Conservation (phyloP, 1,140 invertebrate species). For the Phocides pigmalion region DNA sequence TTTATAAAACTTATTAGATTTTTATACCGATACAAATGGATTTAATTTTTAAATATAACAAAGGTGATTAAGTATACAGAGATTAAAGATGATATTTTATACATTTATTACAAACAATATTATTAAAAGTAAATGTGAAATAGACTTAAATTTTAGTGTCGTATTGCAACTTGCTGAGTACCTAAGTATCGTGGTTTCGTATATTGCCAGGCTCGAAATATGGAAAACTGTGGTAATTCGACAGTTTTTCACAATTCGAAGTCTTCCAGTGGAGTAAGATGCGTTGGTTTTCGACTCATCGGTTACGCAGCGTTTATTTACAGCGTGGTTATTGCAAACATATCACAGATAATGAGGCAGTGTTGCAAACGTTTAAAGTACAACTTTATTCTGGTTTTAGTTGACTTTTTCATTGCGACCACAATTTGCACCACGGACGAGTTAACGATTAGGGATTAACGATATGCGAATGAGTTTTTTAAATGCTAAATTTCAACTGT, state of each 20-base stretch:
- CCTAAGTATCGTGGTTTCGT: constrained; percentile 59
- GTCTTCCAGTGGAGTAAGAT: constrained; percentile 37
- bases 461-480: no score
- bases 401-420: background rate
- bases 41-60: constrained; percentile 84
- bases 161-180: constrained; percentile 66
- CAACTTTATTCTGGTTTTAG: constrained; percentile 38
- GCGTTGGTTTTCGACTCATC: constrained; percentile 41
- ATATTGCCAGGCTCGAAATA: constrained; percentile 46
- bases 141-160: constrained; percentile 78
- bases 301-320: constrained; percentile 50
- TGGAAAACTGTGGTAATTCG: constrained; percentile 44
- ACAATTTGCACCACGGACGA: no score
- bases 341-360: constrained; percentile 68
- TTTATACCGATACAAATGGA: constrained; percentile 84
- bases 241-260: constrained; percentile 42
- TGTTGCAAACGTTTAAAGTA: constrained; percentile 49
- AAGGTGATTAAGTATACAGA: constrained; percentile 84
- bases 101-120: constrained; percentile 83
- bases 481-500: no score
- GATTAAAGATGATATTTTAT: constrained; percentile 84
- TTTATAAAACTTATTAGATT: constrained; percentile 81
- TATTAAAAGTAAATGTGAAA: constrained; percentile 81
- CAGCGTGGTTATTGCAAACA: constrained; percentile 69
- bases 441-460: no score